These are phyloP conservation scores for Chaitophorus viminalis DNA, from an alignment of 2,888 invertebrate genomes.

Conservation along the genomic window DNA sequence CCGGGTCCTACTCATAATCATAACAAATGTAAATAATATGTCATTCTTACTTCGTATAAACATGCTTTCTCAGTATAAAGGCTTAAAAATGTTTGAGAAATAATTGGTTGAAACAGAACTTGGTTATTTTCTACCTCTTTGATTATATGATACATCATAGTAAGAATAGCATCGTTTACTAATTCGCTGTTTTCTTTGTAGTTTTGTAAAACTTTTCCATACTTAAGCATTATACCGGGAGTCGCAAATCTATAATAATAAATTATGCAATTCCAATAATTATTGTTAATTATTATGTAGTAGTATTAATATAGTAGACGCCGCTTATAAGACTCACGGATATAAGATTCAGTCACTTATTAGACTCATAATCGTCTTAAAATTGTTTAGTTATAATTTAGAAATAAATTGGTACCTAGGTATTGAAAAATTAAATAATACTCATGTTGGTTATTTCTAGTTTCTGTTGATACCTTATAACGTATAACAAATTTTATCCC, in stretches of 20 bases:
- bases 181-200: constrained; percentile 78
- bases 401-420: too few species aligned
- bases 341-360: too few species aligned
- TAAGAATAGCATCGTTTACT: constrained; percentile 84
- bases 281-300: too few species aligned
- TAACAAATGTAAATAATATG: neutral
- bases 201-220: constrained; percentile 78
- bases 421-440: too few species aligned
- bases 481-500: too few species aligned
- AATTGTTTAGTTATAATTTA: too few species aligned
- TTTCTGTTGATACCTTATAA: too few species aligned
- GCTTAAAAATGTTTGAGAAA: constrained; percentile 78
- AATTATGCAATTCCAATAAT: neutral
- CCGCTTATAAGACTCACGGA: too few species aligned
- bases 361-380: too few species aligned
- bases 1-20: neutral
- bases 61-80: constrained; percentile 74
- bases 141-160: constrained; percentile 86
- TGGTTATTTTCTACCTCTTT: constrained; percentile 77
- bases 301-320: too few species aligned
- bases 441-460: too few species aligned
- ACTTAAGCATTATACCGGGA: constrained; percentile 79
- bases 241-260: constrained; percentile 76
- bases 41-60: constrained; percentile 24
- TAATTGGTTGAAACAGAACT: constrained; percentile 79